Percentiles rank a stretch among this genome's conserved stretches.
Evolutionary conservation across 2,888 invertebrate genomes (phyloP).

Genomic region (Acleris literana): DNA sequence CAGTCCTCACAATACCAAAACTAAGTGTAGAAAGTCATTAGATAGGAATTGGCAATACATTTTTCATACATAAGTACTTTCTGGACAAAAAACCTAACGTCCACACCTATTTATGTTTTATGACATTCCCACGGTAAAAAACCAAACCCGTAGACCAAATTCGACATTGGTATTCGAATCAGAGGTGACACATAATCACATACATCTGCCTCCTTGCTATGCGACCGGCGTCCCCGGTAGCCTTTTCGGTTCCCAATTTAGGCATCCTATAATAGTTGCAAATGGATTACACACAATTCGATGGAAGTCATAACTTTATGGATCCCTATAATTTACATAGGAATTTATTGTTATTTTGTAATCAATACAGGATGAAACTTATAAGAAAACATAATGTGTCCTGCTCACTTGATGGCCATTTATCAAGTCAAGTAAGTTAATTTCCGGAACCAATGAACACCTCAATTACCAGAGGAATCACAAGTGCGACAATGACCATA

Average conservation of each 20-base stretch:
- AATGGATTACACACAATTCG: background rate
- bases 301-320: background rate
- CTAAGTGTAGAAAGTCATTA: no score
- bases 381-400: no score
- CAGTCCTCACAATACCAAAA: no score
- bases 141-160: constrained; percentile 36
- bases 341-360: no score
- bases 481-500: no score
- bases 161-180: constrained; percentile 42
- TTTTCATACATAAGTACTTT: background rate
- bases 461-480: no score
- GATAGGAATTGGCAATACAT: background rate
- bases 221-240: constrained; percentile 36
- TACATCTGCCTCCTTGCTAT: constrained; percentile 42
- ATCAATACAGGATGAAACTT: no score
- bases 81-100: background rate
- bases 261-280: constrained; percentile 36
- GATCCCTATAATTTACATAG: no score
- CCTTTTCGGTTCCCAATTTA: constrained; percentile 44
- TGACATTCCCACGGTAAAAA: constrained; percentile 42
- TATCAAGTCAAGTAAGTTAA: no score
- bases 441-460: no score
- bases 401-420: no score
- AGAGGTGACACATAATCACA: constrained; percentile 40
- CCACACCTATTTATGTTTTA: background rate